Conservation (phyloP, 2,888 invertebrate species). For the Scrobipalpa costella region DNA sequence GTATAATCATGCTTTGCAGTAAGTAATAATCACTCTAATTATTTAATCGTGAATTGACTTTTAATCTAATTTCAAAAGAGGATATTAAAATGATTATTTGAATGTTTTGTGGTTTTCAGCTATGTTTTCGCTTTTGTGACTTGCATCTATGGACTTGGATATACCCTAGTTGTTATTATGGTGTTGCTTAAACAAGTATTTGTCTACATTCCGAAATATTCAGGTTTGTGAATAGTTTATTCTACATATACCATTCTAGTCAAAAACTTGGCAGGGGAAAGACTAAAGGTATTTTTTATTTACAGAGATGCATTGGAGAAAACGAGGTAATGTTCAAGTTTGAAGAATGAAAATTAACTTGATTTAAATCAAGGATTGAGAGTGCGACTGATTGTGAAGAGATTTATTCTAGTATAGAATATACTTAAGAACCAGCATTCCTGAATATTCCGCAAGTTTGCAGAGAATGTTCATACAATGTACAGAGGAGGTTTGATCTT, state of each 20-base stretch:
- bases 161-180: slow-evolving; percentile 66
- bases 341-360: background rate
- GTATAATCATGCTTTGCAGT: slow-evolving; percentile 62
- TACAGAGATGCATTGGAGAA: slow-evolving; percentile 68
- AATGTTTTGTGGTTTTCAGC: slow-evolving; percentile 58
- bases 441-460: background rate
- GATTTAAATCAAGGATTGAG: background rate
- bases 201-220: slow-evolving; percentile 71
- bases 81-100: background rate
- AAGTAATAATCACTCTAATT: background rate
- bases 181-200: slow-evolving; percentile 71
- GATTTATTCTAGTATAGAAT: background rate
- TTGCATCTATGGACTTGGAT: slow-evolving; percentile 74
- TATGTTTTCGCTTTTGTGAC: slow-evolving; percentile 80
- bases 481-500: background rate
- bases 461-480: background rate
- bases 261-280: no score
- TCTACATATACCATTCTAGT: no score
- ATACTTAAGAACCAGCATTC: background rate
- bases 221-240: slow-evolving; percentile 50
- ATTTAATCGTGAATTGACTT: slow-evolving; percentile 4
- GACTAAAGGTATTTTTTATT: slow-evolving; percentile 26
- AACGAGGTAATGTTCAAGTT: slow-evolving; percentile 44
- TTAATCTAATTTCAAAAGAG: background rate
- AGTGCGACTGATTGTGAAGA: background rate